Conservation (phyloP, 2,113 vertebrate species). For the Chiloscyllium plagiosum region DNA sequence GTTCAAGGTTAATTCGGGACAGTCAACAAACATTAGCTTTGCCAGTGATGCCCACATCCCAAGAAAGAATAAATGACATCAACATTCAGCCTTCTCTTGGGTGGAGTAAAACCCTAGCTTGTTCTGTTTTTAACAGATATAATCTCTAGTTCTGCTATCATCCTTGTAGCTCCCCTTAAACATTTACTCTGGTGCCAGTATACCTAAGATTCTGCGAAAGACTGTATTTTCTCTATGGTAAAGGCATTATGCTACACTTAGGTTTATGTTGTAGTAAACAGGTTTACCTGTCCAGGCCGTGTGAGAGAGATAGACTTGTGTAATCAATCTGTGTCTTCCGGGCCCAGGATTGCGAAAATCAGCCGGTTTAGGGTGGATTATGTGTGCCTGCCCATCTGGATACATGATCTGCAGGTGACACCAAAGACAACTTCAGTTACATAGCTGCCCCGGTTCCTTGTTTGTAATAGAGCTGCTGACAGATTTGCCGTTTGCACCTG, state of each 20-base stretch:
- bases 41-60: too few species aligned
- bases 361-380: constrained; percentile 89
- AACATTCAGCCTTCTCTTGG: too few species aligned
- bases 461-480: not conserved
- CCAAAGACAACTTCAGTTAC: not conserved
- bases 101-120: too few species aligned
- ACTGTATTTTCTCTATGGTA: too few species aligned
- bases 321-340: constrained; percentile 83
- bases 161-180: not conserved
- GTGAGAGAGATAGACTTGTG: constrained; percentile 92
- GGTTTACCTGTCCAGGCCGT: constrained; percentile 86
- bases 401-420: constrained; percentile 70
- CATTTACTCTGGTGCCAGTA: not conserved
- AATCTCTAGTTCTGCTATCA: not conserved
- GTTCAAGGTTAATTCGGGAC: too few species aligned
- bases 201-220: too few species aligned
- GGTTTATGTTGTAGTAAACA: not conserved
- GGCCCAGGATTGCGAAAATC: constrained; percentile 91
- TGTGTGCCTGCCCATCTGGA: constrained; percentile 89
- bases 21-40: too few species aligned
- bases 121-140: not conserved
- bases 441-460: not conserved
- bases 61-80: too few species aligned
- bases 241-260: too few species aligned
- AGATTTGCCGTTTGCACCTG: not conserved